Percentiles rank a stretch among this genome's conserved stretches.
Evolutionary conservation across 1,140 invertebrate species (phyloP).

Genomic region (Hestina assimilis): DNA sequence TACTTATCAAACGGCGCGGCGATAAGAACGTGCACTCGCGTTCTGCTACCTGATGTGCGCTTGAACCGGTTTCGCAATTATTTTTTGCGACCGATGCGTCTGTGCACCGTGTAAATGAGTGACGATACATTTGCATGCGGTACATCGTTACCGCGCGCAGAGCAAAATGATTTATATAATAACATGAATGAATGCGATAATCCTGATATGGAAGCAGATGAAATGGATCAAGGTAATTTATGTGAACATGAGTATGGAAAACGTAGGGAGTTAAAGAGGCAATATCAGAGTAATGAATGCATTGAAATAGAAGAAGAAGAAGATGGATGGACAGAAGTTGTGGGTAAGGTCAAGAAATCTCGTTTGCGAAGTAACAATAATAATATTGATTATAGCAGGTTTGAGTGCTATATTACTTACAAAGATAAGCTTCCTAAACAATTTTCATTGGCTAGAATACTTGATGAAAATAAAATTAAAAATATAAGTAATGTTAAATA

Average conservation of each 20-base stretch:
- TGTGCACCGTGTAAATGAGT: too few relatives aligned
- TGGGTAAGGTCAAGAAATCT: not conserved
- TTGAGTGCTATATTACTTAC: not conserved
- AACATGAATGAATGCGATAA: not conserved
- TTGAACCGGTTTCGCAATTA: too few relatives aligned
- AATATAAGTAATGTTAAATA: not conserved
- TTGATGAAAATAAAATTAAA: not conserved
- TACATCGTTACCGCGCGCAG: too few relatives aligned
- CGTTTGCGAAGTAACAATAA: not conserved
- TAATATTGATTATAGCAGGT: not conserved
- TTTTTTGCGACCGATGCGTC: too few relatives aligned
- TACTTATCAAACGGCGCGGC: too few relatives aligned
- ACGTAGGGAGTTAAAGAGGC: not conserved
- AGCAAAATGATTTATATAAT: not conserved
- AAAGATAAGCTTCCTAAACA: not conserved
- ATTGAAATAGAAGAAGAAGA: not conserved
- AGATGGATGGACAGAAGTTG: not conserved
- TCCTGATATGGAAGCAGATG: not conserved
- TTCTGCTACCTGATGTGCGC: too few relatives aligned
- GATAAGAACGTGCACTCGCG: too few relatives aligned
- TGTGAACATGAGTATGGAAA: not conserved
- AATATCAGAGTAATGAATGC: not conserved
- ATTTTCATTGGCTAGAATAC: not conserved
- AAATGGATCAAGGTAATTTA: not conserved
- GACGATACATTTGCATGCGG: too few relatives aligned